Evolutionary conservation across 2,888 invertebrate genomes (phyloP).

Genomic region (Lithophane ornitopus): DNA sequence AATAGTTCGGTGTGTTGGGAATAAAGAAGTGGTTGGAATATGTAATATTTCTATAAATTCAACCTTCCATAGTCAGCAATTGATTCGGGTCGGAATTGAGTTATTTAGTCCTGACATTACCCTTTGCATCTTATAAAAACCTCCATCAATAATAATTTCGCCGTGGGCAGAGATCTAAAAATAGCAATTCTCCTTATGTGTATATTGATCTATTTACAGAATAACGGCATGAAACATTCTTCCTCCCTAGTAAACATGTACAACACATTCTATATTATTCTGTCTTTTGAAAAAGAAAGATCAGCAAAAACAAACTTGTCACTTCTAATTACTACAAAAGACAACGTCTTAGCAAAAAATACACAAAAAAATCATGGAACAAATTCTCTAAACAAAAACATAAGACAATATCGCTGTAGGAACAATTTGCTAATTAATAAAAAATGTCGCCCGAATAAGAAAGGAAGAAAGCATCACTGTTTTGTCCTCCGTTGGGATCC

Average conservation of each 20-base stretch:
- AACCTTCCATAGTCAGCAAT: background rate
- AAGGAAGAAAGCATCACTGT: conserved; percentile 55
- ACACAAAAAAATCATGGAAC: conserved; percentile 10
- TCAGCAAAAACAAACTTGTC: conserved; percentile 10
- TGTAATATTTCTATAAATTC: background rate
- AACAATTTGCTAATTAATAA: conserved; percentile 63
- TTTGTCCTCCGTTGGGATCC: conserved; percentile 42
- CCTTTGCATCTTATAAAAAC: background rate
- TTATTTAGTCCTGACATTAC: background rate
- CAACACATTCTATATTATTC: background rate
- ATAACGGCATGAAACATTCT: background rate
- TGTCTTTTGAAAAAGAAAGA: background rate
- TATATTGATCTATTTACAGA: background rate
- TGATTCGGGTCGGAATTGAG: background rate
- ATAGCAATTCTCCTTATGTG: background rate
- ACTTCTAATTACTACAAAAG: conserved; percentile 35
- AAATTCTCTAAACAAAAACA: conserved; percentile 42
- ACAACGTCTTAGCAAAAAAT: conserved; percentile 8
- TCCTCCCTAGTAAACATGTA: background rate
- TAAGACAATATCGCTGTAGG: conserved; percentile 49
- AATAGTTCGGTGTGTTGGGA: background rate
- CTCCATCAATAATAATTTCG: background rate
- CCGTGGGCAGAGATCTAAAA: background rate
- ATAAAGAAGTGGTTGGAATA: background rate
- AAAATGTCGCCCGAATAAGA: conserved; percentile 53